These are phyloP conservation scores for Notamacropus eugenii DNA, from an alignment of 2,797 vertebrate genomes.

Conservation along the genomic window DNA sequence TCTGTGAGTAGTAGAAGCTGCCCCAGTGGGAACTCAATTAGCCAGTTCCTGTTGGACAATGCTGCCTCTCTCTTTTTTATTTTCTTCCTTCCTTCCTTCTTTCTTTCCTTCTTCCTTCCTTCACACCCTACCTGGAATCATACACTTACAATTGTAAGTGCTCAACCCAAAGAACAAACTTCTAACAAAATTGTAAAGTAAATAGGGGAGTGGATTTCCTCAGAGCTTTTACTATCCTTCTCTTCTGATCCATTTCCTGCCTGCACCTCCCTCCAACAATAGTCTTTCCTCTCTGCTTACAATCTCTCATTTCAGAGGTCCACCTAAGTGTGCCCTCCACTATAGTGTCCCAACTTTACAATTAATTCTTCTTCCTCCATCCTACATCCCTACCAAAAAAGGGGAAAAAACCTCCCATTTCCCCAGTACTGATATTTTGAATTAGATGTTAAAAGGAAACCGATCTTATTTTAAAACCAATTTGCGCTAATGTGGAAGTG, in stretches of 20 bases:
- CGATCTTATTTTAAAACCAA: background rate
- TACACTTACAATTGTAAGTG: too few relatives aligned
- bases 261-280: background rate
- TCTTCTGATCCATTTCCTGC: background rate
- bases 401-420: too few relatives aligned
- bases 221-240: background rate
- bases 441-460: background rate
- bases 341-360: background rate
- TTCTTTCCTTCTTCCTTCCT: too few relatives aligned
- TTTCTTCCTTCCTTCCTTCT: too few relatives aligned
- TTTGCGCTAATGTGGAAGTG: too few relatives aligned
- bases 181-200: background rate
- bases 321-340: background rate
- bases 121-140: too few relatives aligned
- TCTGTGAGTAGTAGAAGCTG: too few relatives aligned
- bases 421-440: background rate
- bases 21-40: too few relatives aligned
- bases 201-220: background rate
- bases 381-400: background rate
- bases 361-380: background rate
- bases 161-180: too few relatives aligned
- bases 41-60: too few relatives aligned
- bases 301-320: background rate
- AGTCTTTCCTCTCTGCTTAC: background rate
- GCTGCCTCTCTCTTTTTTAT: too few relatives aligned